Percentiles rank a stretch among this genome's conserved stretches.
Conservation (phyloP, 2,888 invertebrate genomes). For the Caenorhabditis sp. region DNA sequence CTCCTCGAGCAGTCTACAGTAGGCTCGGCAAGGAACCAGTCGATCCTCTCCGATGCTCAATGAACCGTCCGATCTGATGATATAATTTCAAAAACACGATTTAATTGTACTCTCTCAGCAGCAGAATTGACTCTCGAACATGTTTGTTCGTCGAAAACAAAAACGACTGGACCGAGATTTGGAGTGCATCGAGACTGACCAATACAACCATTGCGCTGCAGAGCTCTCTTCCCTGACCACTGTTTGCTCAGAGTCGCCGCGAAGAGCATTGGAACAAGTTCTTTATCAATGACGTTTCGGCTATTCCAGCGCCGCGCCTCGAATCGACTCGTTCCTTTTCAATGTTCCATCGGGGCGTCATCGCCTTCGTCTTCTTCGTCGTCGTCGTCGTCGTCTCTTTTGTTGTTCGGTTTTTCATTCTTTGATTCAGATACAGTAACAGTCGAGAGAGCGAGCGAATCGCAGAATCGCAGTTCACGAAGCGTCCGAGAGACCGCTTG, state of each 20-base stretch:
- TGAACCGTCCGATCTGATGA: constrained; percentile 16
- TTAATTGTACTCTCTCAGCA: constrained; percentile 24
- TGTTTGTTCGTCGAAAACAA: constrained; percentile 45
- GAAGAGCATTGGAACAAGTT: constrained; percentile 44
- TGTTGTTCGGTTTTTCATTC: constrained; percentile 39
- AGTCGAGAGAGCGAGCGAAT: constrained; percentile 15
- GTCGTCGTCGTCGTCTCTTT: constrained; percentile 4
- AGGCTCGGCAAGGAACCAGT: constrained; percentile 47
- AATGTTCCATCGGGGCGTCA: no score
- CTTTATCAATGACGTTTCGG: constrained; percentile 5
- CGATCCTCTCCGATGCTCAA: constrained; percentile 42
- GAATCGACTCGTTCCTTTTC: constrained; percentile 1
- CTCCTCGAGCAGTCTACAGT: constrained; percentile 53
- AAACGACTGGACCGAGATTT: constrained; percentile 42
- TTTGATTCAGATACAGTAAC: constrained; percentile 52
- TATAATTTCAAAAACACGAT: constrained; percentile 14
- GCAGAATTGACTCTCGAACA: neutral
- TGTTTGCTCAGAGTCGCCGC: constrained; percentile 39
- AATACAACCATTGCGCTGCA: constrained; percentile 30
- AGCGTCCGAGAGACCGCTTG: constrained; percentile 39
- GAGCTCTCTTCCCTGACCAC: constrained; percentile 33
- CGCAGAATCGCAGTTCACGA: constrained; percentile 30
- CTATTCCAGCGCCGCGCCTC: neutral
- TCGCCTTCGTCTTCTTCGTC: constrained; percentile 15
- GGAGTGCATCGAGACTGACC: constrained; percentile 54